Evolutionary conservation across 1,140 invertebrate species (phyloP), one percentile per base, ranked within the genome.

Genomic region (Luehdorfia chinensis): DNA sequence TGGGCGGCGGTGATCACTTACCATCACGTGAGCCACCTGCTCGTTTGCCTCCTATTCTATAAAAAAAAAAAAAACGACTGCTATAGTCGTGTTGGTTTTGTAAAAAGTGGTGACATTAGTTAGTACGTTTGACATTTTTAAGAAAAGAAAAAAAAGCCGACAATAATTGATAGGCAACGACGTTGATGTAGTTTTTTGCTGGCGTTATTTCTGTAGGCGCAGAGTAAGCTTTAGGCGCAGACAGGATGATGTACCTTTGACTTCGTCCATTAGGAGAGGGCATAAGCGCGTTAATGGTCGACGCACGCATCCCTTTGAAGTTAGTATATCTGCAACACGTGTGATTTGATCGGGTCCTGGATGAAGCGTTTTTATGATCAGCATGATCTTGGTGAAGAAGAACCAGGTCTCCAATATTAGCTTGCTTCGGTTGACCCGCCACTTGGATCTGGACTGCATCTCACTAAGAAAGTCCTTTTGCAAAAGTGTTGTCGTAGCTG

Each of bases 351-450:
- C 68, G 1, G 25, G 13, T 30, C 71, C 68, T 13, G 50, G 52
- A 47, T 44, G 51, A 1, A 55, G 19, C 41, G 47, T 37, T 2
- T 11, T 7, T 4, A 72, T 32, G 21, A 55, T 44, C 9, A 39
- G 58, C 1, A 77, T 30, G 16, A 55, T 18, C 66, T 75, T 78
- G 27, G 56, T 30, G 1, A 63, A 23, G 8, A 61, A 66, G 9
- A 34, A 57, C 0, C 39, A 16, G 18, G 58, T 55, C 13, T 63
- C 53, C 1, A 67, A 49, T 45, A 11, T 30, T 46, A 37, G 37
- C 12, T 13, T 23, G 43, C 14, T 16, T 25, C n/a, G 11, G 27
- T 21, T 37, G 2, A 21, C 19, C 21, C 15, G 37, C 59, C 59
- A 66, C 31, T 63, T 66, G 2, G 16, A 39, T 23, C 53, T 28